Evolutionary conservation across 2,113 vertebrate genomes (phyloP).

Genomic region (Cervus canadensis): DNA sequence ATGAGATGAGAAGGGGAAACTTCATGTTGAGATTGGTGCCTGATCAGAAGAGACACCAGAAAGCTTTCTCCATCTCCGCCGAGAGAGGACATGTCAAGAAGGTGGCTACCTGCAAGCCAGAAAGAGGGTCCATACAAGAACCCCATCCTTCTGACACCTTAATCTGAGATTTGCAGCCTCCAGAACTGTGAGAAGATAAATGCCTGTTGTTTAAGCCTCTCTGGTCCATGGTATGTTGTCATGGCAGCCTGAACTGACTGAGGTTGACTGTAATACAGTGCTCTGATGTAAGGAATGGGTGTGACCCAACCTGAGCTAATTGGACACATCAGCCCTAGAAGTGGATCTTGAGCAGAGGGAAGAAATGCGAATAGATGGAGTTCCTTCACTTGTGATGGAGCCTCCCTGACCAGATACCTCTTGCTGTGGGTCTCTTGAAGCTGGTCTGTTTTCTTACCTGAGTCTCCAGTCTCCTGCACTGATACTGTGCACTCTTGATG

Average conservation of each 20-base stretch:
- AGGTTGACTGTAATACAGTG: background rate
- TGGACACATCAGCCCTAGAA: background rate
- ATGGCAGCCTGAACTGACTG: no score
- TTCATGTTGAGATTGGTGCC: background rate
- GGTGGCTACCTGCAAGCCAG: background rate
- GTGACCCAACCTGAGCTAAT: background rate
- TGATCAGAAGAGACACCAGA: background rate
- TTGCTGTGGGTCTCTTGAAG: background rate
- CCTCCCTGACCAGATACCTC: rapidly evolving
- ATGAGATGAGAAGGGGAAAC: background rate
- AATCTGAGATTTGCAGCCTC: background rate
- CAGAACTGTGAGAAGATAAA: background rate
- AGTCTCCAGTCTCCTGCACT: background rate
- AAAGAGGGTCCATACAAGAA: background rate
- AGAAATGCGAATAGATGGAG: background rate
- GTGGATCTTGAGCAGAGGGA: background rate
- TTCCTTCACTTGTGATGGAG: background rate
- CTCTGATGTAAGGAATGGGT: background rate
- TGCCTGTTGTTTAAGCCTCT: background rate
- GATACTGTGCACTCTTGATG: background rate
- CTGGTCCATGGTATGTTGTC: background rate
- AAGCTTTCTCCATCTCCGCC: background rate
- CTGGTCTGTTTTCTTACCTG: rapidly evolving
- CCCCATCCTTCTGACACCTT: background rate
- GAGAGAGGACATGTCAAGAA: background rate